Conservation (phyloP, 2,888 invertebrate genomes). For the Meteorus cinctellus region DNA sequence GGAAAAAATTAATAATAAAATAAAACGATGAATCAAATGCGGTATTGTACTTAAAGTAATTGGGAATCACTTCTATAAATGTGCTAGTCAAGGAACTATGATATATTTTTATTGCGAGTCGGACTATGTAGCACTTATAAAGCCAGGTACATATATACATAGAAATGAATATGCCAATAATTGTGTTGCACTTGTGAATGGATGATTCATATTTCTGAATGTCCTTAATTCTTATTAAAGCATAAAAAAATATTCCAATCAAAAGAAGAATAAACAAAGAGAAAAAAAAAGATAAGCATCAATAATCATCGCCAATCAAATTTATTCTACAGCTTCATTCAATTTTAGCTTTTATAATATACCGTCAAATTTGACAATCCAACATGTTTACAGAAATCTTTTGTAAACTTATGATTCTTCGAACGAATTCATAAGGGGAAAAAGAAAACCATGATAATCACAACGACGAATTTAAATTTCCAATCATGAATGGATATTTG, state of each 20-base stretch:
- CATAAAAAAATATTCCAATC: neutral
- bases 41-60: slow-evolving; percentile 40
- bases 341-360: neutral
- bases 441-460: slow-evolving; percentile 27
- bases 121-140: slow-evolving; percentile 50
- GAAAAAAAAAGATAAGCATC: neutral
- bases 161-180: slow-evolving; percentile 30
- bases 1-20: neutral
- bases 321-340: slow-evolving; percentile 24
- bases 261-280: neutral
- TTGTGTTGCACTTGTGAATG: neutral
- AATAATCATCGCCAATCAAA: neutral
- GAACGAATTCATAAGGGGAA: neutral
- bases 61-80: slow-evolving; percentile 61
- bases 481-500: slow-evolving; percentile 36
- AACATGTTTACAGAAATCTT: slow-evolving; percentile 33
- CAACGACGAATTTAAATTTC: slow-evolving; percentile 4
- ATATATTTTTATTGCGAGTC: slow-evolving; percentile 67
- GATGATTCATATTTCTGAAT: slow-evolving; percentile 15
- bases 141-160: slow-evolving; percentile 47
- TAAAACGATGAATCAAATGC: slow-evolving; percentile 39
- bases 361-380: slow-evolving; percentile 39
- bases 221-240: neutral
- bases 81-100: slow-evolving; percentile 68
- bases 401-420: slow-evolving; percentile 3